Evolutionary conservation across 2,797 vertebrate genomes (phyloP).

Genomic region (Scyliorhinus canicula): DNA sequence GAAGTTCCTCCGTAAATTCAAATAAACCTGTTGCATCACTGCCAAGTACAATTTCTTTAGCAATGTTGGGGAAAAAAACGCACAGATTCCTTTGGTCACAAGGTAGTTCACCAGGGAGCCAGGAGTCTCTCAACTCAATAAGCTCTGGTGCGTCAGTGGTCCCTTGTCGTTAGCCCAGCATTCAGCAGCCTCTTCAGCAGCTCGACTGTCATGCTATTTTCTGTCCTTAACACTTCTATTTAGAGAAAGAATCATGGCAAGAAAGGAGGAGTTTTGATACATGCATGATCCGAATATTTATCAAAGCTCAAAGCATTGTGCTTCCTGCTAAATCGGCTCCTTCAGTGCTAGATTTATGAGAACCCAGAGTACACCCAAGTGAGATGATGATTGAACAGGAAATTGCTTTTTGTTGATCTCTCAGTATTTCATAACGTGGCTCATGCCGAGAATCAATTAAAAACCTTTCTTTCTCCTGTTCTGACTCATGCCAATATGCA

Average conservation of each 20-base stretch:
- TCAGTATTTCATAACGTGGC: conserved; percentile 18
- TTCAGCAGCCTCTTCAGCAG: background rate
- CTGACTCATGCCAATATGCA: conserved; percentile 10
- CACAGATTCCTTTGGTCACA: background rate
- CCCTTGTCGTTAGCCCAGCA: background rate
- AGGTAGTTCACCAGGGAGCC: background rate
- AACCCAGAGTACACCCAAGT: background rate
- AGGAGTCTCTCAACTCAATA: background rate
- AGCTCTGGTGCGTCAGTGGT: background rate
- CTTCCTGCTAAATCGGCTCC: background rate
- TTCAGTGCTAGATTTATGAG: background rate
- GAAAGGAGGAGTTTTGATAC: background rate
- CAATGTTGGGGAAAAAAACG: background rate
- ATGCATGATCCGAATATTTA: background rate
- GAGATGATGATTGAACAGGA: conserved; percentile 18
- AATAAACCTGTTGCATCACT: background rate
- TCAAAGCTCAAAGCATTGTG: background rate
- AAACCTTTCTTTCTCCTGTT: background rate
- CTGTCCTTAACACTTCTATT: background rate
- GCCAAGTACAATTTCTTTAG: background rate
- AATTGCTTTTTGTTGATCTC: conserved; percentile 33
- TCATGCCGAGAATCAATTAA: conserved; percentile 24
- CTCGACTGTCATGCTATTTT: background rate
- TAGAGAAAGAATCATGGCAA: background rate
- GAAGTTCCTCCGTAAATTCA: background rate